Evolutionary conservation across 2,113 vertebrate species (phyloP), one percentile per base, ranked within the genome.

Genomic region (Cyrtonyx montezumae): DNA sequence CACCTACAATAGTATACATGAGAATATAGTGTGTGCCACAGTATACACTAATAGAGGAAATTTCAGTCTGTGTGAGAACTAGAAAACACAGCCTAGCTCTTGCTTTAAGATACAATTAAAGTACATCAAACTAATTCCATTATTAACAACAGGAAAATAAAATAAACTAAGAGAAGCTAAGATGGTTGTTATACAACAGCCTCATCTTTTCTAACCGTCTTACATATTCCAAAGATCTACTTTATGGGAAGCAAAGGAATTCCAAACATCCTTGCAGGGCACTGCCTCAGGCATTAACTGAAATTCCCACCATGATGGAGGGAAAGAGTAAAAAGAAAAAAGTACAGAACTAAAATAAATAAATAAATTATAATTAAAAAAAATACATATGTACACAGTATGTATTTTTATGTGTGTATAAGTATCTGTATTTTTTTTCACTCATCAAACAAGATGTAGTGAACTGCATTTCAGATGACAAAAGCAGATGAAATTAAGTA

Each of bases 181-280:
- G 61, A 56, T 63, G 84, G 74, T 67, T 75, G 68, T 90, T 90
- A 51, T 0, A 40, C 46, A 76, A 88, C 26, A 43, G 42, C 59
- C 11, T 37, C 4, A 5, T 86, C 79, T 59, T 94, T 91, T 95
- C 88, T 94, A 94, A 90, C 79, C 82, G 82, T 95, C 69, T 83
- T 91, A 92, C 51, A 85, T 87, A 93, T 69, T 95, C 83, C 78
- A 96, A 93, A 92, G 82, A 96, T 91, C 96, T 95, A 95, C 87
- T 97, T 95, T 93, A 78, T 62, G 77, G 63, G 68, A 43, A 96
- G 88, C 84, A 95, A 97, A 97, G 77, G 96, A 97, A 97, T 97
- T 97, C 88, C 87, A 96, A 86, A 84, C 94, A 97, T 97, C 91
- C 63, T 95, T 96, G 67, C 83, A 92, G 84, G 90, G 91, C 87